phyloP scores from a whole-genome alignment of 2,888 invertebrate genomes.

The Leptinotarsa juncta region DNA sequence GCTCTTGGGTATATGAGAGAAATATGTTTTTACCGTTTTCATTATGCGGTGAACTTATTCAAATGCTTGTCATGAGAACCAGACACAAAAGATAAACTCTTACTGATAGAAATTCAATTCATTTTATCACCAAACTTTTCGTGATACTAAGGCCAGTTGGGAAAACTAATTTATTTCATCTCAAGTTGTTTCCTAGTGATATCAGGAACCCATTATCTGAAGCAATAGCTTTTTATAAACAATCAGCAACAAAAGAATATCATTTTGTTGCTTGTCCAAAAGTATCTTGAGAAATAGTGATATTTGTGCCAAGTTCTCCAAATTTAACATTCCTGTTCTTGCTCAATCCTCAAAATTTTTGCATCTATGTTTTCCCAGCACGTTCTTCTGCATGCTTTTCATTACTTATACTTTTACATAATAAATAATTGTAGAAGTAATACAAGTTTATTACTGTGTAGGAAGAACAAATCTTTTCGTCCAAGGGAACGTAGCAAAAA shows the following conservation, averaged over 20 bases:
- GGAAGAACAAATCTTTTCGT: conserved; percentile 93
- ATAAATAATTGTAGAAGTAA: not conserved
- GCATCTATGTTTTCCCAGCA: conserved; percentile 11
- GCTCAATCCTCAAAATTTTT: conserved; percentile 2
- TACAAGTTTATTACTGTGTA: conserved; percentile 58
- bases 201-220: not conserved
- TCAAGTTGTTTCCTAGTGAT: not conserved
- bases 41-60: not conserved
- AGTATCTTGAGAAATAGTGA: not conserved
- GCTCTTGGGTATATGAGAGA: conserved; percentile 11
- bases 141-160: too few species aligned
- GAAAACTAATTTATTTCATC: too few species aligned
- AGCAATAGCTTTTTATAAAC: not conserved
- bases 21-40: not conserved
- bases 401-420: not conserved
- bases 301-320: not conserved
- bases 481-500: conserved; percentile 88
- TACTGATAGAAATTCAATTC: too few species aligned
- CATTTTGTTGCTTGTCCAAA: not conserved
- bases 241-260: too few species aligned
- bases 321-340: conserved; percentile 1
- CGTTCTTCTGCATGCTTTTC: conserved; percentile 29
- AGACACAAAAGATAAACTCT: not conserved
- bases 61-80: not conserved
- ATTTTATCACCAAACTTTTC: too few species aligned